A percentile compares a stretch with the other conserved stretches of the same genome.
Conservation (phyloP, 2,113 vertebrate genomes). For the Dendropsophus ebraccatus region DNA sequence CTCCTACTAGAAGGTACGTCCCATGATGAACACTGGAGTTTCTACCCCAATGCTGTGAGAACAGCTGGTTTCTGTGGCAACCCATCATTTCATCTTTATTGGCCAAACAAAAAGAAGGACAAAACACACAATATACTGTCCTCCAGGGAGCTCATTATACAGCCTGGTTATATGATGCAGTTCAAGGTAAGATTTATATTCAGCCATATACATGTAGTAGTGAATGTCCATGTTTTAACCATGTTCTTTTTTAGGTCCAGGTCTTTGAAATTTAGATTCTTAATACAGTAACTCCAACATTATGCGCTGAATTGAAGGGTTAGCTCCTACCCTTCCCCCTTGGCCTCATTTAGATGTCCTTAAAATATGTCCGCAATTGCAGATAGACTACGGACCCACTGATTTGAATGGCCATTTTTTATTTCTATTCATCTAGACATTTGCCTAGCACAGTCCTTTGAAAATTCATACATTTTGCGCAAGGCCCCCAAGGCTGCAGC, state of each 20-base stretch:
- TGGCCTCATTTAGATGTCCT: too few relatives aligned
- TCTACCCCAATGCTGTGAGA: conserved; percentile 95
- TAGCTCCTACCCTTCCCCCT: too few relatives aligned
- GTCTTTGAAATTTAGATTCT: too few relatives aligned
- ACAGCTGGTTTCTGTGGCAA: conserved; percentile 98
- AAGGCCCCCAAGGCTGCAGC: too few relatives aligned
- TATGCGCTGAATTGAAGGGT: neutral
- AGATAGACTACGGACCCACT: too few relatives aligned
- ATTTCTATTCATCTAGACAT: too few relatives aligned
- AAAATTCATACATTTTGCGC: too few relatives aligned
- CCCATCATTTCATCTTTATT: conserved; percentile 98
- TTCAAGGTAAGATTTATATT: conserved; percentile 85
- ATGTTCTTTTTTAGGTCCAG: neutral
- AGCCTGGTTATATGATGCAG: conserved; percentile 96
- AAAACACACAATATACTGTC: conserved; percentile 92
- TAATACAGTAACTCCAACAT: too few relatives aligned
- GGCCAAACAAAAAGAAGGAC: conserved; percentile 97
- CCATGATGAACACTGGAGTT: conserved; percentile 98
- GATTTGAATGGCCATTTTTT: too few relatives aligned
- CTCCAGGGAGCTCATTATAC: conserved; percentile 95
- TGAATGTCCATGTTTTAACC: neutral
- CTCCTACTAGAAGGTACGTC: conserved; percentile 84
- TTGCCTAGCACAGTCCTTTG: too few relatives aligned
- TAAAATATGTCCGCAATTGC: too few relatives aligned
- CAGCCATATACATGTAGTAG: neutral